A percentile compares a stretch with the other conserved stretches of the same genome.
phyloP scores from a whole-genome alignment of 2,888 invertebrate species.

The Stenurella melanura region DNA sequence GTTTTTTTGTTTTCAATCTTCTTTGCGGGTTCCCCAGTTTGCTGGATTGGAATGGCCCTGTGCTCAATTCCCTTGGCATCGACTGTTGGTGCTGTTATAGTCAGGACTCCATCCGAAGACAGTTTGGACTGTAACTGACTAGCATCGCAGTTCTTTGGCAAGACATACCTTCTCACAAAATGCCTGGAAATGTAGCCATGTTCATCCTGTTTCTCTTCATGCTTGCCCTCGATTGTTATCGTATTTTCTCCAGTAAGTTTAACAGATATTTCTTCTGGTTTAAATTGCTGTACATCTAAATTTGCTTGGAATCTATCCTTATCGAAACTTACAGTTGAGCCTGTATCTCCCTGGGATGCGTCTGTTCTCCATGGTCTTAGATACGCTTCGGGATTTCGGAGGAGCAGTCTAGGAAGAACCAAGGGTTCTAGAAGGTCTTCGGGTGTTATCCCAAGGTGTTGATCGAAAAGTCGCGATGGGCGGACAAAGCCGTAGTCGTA shows the following conservation, averaged over 20 bases:
- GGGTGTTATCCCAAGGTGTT: slow-evolving; percentile 70
- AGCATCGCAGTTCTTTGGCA: slow-evolving; percentile 85
- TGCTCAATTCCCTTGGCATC: slow-evolving; percentile 16
- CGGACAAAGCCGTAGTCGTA: slow-evolving; percentile 6
- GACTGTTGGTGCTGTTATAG: slow-evolving; percentile 78
- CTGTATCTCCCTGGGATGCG: slow-evolving; percentile 77
- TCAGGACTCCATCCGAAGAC: slow-evolving; percentile 84
- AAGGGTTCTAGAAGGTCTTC: slow-evolving; percentile 70
- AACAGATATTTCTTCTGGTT: slow-evolving; percentile 85
- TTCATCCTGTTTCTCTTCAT: slow-evolving; percentile 84
- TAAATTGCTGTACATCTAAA: slow-evolving; percentile 85
- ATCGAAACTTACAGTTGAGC: slow-evolving; percentile 76
- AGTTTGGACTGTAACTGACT: slow-evolving; percentile 83
- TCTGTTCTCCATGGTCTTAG: slow-evolving; percentile 72
- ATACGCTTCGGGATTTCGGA: slow-evolving; percentile 8
- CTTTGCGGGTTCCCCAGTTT: slow-evolving; percentile 29
- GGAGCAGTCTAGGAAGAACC: slow-evolving; percentile 52
- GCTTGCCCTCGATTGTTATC: slow-evolving; percentile 85
- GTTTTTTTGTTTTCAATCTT: slow-evolving; percentile 49
- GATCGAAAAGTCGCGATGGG: slow-evolving; percentile 67
- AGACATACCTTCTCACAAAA: slow-evolving; percentile 82
- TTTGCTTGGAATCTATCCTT: slow-evolving; percentile 82
- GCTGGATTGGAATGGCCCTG: slow-evolving; percentile 18
- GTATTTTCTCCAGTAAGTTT: slow-evolving; percentile 80
- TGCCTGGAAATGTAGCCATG: slow-evolving; percentile 85